Percentiles rank a stretch among this genome's conserved stretches.
Evolutionary conservation across 2,113 vertebrate species (phyloP).

Genomic region (Phalacrocorax aristotelis): DNA sequence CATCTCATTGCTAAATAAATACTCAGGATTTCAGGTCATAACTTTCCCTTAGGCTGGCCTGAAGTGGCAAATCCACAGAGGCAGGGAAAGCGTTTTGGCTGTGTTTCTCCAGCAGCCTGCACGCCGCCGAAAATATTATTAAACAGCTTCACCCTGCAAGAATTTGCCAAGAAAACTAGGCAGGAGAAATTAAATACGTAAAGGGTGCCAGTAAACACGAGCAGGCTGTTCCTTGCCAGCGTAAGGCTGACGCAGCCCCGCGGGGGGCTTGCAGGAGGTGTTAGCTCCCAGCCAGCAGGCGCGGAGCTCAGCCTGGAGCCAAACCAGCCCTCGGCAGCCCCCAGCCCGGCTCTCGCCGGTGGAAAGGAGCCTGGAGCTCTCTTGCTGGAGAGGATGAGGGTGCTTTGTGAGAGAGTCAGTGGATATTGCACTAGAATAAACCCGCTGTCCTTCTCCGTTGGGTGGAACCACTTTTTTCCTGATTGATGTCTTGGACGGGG

Average conservation of each 20-base stretch:
- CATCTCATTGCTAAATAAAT: background rate
- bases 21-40: background rate
- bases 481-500: background rate
- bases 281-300: background rate
- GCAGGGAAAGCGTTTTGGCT: slow-evolving; percentile 31
- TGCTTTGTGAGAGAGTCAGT: background rate
- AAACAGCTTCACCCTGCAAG: slow-evolving; percentile 40
- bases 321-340: background rate
- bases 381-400: background rate
- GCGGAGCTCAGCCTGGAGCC: background rate
- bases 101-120: slow-evolving; percentile 39
- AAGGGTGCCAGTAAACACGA: slow-evolving; percentile 15
- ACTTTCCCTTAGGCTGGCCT: background rate
- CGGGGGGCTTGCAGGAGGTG: background rate
- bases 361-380: background rate
- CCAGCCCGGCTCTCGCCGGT: fast-evolving
- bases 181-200: slow-evolving; percentile 2
- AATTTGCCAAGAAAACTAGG: slow-evolving; percentile 57
- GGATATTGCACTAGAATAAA: background rate
- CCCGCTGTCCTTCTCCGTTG: fast-evolving
- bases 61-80: background rate
- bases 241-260: background rate
- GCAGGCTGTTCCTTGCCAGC: slow-evolving; percentile 28
- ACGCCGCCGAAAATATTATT: slow-evolving; percentile 56
- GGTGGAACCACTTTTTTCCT: background rate